Conservation (phyloP, 2,113 vertebrate species). For the Vulpes lagopus region DNA sequence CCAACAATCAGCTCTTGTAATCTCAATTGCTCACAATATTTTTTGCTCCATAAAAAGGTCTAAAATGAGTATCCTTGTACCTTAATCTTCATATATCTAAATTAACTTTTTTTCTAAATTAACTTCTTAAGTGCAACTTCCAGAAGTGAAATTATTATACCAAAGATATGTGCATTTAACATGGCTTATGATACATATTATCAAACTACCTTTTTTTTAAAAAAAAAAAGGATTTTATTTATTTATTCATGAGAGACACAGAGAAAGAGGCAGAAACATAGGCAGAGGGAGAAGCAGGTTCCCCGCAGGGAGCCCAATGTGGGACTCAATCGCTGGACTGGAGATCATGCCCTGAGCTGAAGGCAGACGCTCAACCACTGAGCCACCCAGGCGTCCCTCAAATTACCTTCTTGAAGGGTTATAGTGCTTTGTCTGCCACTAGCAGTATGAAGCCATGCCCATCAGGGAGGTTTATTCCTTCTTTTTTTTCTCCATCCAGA, state of each 20-base stretch:
- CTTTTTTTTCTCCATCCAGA: not conserved
- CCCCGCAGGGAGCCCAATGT: too few relatives aligned
- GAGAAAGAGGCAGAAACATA: too few relatives aligned
- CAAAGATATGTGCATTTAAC: not conserved
- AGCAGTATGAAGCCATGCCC: not conserved
- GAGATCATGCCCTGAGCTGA: too few relatives aligned
- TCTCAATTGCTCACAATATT: constrained; percentile 57
- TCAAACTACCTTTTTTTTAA: not conserved
- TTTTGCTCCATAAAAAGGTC: constrained; percentile 36
- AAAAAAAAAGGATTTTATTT: too few relatives aligned
- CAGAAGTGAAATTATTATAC: constrained; percentile 26
- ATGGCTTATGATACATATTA: not conserved
- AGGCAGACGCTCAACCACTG: too few relatives aligned
- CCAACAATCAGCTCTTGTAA: constrained; percentile 55
- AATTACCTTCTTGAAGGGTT: not conserved
- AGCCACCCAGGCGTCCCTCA: not conserved
- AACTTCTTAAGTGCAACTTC: constrained; percentile 52
- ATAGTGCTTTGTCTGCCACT: not conserved
- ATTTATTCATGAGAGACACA: too few relatives aligned
- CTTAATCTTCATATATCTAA: constrained; percentile 54
- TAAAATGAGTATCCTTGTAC: constrained; percentile 61
- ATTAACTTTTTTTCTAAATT: constrained; percentile 61
- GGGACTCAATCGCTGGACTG: too few relatives aligned
- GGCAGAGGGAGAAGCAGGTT: too few relatives aligned
- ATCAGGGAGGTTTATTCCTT: not conserved